Base-by-base conservation (phyloP, 1,140 invertebrate species). In the Yoshiicerus persimilis region DNA sequence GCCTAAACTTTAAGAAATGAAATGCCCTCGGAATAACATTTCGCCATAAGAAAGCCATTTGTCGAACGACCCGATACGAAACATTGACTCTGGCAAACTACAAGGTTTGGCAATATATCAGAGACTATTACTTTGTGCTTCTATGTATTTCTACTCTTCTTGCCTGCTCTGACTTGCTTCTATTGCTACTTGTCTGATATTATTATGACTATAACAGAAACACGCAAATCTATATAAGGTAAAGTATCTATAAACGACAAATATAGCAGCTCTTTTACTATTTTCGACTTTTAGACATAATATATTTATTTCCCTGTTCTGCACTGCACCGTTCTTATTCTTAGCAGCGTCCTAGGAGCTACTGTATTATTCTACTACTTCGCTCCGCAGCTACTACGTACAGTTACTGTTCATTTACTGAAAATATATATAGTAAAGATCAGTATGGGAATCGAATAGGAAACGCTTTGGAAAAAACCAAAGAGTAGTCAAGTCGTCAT, bases 401-500 rank as follows among this genome's bases (percentile, higher is more conserved):
- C 9, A 41, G 39, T 41, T 13, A 41, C 39, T 41, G 16, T 41
- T 41, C 39, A 41, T 41, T 41, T 41, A 9, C 3, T 41, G 39
- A 3, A 41, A 13, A 41, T 11, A 41, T 41, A 13, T 41, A 41
- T 41, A 56, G 2, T 56, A 56, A n/a, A 56, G 38, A 70, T 70
- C 66, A 70, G 66, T 70, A 70, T 16, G 66, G 66, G 66, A 80
- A 34, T 34, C 23, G 27, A 75, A 75, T 66, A 77, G 16, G 70
- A 77, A 77, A 77, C 70, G 27, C 27, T 77, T 36, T 20, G 70
- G 75, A 80, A 80, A 80, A 80, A 77, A 77, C 70, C 30, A 77
- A 80, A 80, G 75, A 80, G 75, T 80, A 80, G 30, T 80, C 75
- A 80, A 56, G 38, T 84, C 83, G 83, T 84, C 83, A 84, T 84